A percentile compares a stretch with the other conserved stretches of the same genome.
Conservation (phyloP, 2,797 vertebrate genomes). For the Cyclura pinguis region DNA sequence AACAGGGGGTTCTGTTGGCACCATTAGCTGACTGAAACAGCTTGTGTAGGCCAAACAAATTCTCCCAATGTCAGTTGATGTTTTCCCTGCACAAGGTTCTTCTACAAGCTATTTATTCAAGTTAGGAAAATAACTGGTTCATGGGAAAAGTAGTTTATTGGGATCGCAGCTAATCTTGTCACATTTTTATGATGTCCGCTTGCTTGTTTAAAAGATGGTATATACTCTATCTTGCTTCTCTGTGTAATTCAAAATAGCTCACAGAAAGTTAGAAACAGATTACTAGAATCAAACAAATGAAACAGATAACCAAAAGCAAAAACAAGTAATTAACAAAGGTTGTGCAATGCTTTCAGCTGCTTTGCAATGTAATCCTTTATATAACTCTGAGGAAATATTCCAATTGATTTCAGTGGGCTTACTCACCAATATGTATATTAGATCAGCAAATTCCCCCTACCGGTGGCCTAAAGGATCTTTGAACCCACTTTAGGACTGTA, state of each 20-base stretch:
- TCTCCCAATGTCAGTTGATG: not conserved
- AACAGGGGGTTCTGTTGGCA: not conserved
- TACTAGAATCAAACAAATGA: not conserved
- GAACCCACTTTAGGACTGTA: too few species aligned
- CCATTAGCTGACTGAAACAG: not conserved
- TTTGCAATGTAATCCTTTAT: not conserved
- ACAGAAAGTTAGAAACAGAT: not conserved
- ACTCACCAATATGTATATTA: not conserved
- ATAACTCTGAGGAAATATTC: not conserved
- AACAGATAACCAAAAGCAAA: not conserved
- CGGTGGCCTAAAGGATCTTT: too few species aligned
- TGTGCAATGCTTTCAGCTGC: not conserved
- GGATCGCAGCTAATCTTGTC: not conserved
- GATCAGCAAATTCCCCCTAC: not conserved
- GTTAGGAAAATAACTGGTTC: not conserved
- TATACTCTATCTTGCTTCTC: not conserved
- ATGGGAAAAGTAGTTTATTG: not conserved
- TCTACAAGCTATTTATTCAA: not conserved
- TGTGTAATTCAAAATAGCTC: not conserved
- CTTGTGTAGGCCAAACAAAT: not conserved
- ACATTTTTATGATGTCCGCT: not conserved
- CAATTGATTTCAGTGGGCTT: not conserved
- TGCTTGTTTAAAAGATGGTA: not conserved
- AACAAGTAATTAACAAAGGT: not conserved
- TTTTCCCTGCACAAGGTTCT: not conserved